These are phyloP conservation scores for Eudyptes chrysolophus DNA, from an alignment of 2,113 vertebrate genomes.

Conservation along the genomic window DNA sequence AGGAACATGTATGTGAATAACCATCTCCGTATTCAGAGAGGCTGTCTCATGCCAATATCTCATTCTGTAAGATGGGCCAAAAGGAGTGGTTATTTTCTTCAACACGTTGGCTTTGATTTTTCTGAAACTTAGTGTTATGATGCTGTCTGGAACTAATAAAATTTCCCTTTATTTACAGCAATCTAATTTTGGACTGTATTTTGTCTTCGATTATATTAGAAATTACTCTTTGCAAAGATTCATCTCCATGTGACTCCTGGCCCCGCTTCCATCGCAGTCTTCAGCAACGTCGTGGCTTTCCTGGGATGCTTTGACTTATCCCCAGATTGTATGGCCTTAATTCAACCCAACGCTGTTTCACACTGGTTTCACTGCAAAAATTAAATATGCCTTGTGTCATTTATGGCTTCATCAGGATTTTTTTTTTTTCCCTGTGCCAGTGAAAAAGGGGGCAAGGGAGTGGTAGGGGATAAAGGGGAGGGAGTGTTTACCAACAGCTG, in stretches of 20 bases:
- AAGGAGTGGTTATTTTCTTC: background rate
- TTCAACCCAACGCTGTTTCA: background rate
- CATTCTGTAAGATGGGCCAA: background rate
- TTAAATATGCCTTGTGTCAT: background rate
- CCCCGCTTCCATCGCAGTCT: background rate
- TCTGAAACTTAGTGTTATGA: background rate
- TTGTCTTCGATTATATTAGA: constrained; percentile 5
- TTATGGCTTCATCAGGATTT: background rate
- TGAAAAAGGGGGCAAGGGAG: background rate
- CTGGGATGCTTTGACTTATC: background rate
- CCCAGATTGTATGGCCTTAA: background rate
- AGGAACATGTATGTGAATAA: background rate
- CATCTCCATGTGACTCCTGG: constrained; percentile 22
- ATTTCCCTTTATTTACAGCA: background rate
- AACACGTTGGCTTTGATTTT: background rate
- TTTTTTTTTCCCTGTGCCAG: background rate
- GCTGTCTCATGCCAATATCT: background rate
- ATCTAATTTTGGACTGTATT: background rate
- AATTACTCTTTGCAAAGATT: background rate
- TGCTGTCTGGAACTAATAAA: background rate
- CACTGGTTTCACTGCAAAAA: background rate
- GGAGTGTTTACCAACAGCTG: background rate
- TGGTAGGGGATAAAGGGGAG: background rate
- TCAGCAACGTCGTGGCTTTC: background rate
- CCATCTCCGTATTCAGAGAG: background rate